Percentiles rank a stretch among this genome's conserved stretches.
Evolutionary conservation across 1,140 invertebrate species (phyloP).

Genomic region (Galleria mellonella): DNA sequence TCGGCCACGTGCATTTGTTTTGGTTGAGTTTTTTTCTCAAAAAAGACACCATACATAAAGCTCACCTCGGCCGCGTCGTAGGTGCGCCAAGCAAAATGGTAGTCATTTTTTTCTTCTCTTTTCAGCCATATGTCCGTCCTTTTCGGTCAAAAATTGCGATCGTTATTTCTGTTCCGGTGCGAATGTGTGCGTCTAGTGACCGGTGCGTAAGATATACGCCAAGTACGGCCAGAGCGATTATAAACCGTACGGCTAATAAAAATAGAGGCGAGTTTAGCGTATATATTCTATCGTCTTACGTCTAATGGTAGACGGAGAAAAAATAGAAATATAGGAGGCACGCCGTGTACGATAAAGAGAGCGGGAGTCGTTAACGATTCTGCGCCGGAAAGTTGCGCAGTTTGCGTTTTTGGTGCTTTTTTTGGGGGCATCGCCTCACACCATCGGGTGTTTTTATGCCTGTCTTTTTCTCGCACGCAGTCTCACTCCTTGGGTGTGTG

Average conservation of each 20-base stretch:
- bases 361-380: conserved; percentile 72
- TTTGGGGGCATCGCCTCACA: conserved; percentile 70
- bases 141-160: conserved; percentile 73
- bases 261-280: conserved; percentile 20
- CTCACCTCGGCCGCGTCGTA: conserved; percentile 56
- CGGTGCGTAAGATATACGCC: conserved; percentile 46
- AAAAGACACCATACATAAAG: conserved; percentile 70
- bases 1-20: conserved; percentile 73
- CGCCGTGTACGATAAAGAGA: conserved; percentile 71
- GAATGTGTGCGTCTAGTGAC: conserved; percentile 59
- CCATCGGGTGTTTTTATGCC: conserved; percentile 67
- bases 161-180: conserved; percentile 73
- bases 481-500: conserved; percentile 40
- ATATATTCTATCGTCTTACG: conserved; percentile 47
- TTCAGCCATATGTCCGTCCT: conserved; percentile 73
- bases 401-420: conserved; percentile 73
- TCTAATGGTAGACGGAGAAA: conserved; percentile 63
- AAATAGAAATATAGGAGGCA: conserved; percentile 74
- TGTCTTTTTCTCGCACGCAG: conserved; percentile 67
- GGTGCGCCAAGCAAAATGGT: conserved; percentile 72
- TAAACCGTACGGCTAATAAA: neutral
- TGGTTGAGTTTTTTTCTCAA: conserved; percentile 69
- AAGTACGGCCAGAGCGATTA: conserved; percentile 10
- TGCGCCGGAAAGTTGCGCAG: conserved; percentile 73
- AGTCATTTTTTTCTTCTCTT: conserved; percentile 73